phyloP scores from a whole-genome alignment of 2,113 vertebrate genomes.

The Hypomesus transpacificus region DNA sequence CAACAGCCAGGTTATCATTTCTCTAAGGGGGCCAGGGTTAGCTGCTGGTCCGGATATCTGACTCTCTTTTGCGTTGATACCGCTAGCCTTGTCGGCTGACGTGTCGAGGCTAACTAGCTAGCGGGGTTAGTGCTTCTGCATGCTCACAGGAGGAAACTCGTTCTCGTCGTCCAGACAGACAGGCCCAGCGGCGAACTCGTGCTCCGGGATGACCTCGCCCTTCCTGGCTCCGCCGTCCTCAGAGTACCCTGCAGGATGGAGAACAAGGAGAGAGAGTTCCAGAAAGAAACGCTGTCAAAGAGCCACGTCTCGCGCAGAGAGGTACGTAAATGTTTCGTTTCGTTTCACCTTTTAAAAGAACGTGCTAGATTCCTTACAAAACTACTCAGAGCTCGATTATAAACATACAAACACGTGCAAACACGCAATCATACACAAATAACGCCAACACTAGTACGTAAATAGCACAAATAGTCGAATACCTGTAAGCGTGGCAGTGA shows the following conservation, averaged over 20 bases:
- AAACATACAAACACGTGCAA: no score
- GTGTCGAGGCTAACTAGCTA: slow-evolving; percentile 16
- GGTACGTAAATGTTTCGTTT: background rate
- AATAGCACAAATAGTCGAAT: background rate
- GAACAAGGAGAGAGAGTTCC: background rate
- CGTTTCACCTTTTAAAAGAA: slow-evolving; percentile 20
- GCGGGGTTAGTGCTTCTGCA: slow-evolving; percentile 71
- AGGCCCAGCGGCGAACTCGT: slow-evolving; percentile 90
- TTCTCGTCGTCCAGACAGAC: slow-evolving; percentile 93
- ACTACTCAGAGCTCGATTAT: no score
- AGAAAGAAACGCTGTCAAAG: background rate
- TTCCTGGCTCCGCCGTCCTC: slow-evolving; percentile 89
- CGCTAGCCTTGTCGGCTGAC: background rate
- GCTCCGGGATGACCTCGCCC: slow-evolving; percentile 92
- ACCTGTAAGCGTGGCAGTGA: slow-evolving; percentile 82
- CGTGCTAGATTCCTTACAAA: no score
- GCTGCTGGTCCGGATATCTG: background rate
- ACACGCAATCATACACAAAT: background rate
- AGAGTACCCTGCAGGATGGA: slow-evolving; percentile 79
- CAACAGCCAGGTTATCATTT: background rate
- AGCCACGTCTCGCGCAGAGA: no score
- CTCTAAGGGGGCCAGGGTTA: background rate
- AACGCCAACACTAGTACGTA: background rate
- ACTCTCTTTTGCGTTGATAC: background rate
- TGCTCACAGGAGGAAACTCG: slow-evolving; percentile 98